Evolutionary conservation across 2,113 vertebrate genomes (phyloP).

Genomic region (Datnioides undecimradiatus): DNA sequence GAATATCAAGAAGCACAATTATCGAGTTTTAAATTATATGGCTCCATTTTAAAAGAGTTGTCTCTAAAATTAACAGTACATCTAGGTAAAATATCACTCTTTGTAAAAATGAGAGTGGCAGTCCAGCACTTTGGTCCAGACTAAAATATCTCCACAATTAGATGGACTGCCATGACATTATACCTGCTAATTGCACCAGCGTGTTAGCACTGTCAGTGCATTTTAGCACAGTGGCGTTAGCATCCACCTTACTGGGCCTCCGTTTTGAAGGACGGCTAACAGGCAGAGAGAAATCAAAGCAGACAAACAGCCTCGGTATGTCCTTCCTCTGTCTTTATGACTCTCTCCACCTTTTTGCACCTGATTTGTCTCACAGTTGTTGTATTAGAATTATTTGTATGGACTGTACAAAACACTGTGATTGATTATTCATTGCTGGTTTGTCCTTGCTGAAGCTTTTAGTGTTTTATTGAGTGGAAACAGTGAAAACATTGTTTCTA

Average conservation of each 20-base stretch:
- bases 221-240: too few relatives aligned
- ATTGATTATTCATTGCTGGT: constrained; percentile 25
- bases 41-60: not conserved
- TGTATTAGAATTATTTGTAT: constrained; percentile 9
- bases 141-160: not conserved
- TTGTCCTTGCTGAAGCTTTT: constrained; percentile 48
- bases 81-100: not conserved
- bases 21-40: not conserved
- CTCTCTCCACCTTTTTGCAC: not conserved
- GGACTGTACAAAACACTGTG: constrained; percentile 11
- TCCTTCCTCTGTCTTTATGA: not conserved
- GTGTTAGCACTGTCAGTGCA: not conserved
- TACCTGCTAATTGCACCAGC: not conserved
- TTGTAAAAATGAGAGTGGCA: too few relatives aligned
- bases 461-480: constrained; percentile 52
- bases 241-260: not conserved
- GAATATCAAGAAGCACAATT: not conserved
- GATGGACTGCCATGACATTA: too few relatives aligned
- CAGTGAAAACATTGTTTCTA: constrained; percentile 37
- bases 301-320: not conserved
- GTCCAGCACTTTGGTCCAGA: not conserved
- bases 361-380: not conserved
- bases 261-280: not conserved
- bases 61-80: not conserved
- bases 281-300: not conserved